Conservation (phyloP, 2,113 vertebrate genomes). For the Mormyrus iriodes region DNA sequence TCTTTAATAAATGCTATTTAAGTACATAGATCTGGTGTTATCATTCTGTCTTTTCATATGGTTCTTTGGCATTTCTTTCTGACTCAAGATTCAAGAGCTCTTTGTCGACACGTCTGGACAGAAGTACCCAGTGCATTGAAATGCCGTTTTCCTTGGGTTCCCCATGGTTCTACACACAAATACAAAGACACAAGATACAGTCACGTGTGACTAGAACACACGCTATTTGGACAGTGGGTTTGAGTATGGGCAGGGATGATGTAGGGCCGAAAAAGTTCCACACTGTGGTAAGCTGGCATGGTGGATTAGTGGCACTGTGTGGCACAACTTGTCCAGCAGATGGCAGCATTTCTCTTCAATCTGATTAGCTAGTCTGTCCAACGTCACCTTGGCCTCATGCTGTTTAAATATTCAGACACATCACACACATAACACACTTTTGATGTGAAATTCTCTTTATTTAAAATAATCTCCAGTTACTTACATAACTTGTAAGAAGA, state of each 20-base stretch:
- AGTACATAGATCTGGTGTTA: constrained; percentile 61
- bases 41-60: neutral
- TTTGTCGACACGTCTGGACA: neutral
- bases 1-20: constrained; percentile 86
- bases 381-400: neutral
- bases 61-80: neutral
- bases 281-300: neutral
- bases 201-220: neutral
- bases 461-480: neutral
- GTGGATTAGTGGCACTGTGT: neutral
- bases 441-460: neutral
- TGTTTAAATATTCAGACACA: neutral
- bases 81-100: neutral
- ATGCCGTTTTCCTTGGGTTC: neutral
- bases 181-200: neutral
- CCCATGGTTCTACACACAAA: neutral
- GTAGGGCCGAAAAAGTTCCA: neutral
- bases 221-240: neutral
- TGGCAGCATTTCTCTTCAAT: constrained; percentile 49
- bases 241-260: neutral
- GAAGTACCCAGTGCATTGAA: neutral
- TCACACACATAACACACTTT: neutral
- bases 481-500: neutral
- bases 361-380: neutral
- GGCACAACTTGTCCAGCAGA: constrained; percentile 49